Conservation (phyloP, 2,888 invertebrate species). For the Drosophila diplacantha region DNA sequence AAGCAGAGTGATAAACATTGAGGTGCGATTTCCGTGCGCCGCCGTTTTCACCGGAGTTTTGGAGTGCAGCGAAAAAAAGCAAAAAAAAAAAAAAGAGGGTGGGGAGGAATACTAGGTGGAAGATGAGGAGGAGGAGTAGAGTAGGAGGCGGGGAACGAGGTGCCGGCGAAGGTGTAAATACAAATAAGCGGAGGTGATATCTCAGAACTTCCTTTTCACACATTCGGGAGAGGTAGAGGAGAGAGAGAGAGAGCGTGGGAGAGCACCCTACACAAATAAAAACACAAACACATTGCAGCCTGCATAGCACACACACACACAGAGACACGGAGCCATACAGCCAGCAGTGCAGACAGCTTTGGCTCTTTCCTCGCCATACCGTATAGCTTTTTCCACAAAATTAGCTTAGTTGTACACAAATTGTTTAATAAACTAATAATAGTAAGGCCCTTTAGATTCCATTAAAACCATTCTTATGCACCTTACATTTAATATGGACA, state of each 20-base stretch:
- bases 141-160: constrained; percentile 39
- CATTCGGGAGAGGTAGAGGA: constrained; percentile 41
- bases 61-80: constrained; percentile 31
- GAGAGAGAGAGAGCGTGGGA: constrained; percentile 4
- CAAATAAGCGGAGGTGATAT: constrained; percentile 73
- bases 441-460: too few relatives aligned
- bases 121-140: constrained; percentile 8
- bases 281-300: constrained; percentile 13
- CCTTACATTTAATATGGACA: too few relatives aligned
- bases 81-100: constrained; percentile 1
- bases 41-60: constrained; percentile 35
- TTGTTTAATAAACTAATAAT: background rate
- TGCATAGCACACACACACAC: constrained; percentile 4
- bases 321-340: constrained; percentile 11
- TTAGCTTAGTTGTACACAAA: too few relatives aligned
- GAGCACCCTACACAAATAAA: constrained; percentile 63
- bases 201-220: constrained; percentile 73
- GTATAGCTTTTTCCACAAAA: background rate
- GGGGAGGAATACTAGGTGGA: constrained; percentile 6
- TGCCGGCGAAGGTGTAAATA: constrained; percentile 62
- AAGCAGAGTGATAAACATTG: constrained; percentile 51
- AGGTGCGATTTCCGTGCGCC: constrained; percentile 61
- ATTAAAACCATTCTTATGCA: background rate
- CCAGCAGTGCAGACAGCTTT: background rate
- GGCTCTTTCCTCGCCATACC: background rate